Percentiles rank a stretch among this genome's conserved stretches.
phyloP scores from a whole-genome alignment of 1,140 invertebrate species.

The Drosophila burlai region DNA sequence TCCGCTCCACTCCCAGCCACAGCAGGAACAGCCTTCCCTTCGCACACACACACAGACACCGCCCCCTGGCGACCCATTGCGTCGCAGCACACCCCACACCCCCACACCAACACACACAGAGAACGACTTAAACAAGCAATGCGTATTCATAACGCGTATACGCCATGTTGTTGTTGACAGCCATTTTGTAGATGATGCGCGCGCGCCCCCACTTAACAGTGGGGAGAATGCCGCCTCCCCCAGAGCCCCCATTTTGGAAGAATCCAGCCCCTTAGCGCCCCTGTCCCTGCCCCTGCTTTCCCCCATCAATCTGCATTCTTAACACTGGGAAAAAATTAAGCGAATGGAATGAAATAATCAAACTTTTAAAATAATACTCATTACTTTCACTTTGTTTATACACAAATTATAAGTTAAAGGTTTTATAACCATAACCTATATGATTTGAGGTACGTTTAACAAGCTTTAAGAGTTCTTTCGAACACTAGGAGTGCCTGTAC shows the following conservation, averaged over 20 bases:
- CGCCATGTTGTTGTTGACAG: constrained; percentile 82
- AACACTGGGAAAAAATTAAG: neutral
- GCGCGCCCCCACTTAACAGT: constrained; percentile 59
- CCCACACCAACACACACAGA: constrained; percentile 5
- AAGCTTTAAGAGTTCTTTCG: too few relatives aligned
- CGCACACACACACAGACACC: constrained; percentile 4
- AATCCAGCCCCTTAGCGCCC: neutral
- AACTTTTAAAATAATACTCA: neutral
- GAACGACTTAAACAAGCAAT: constrained; percentile 71
- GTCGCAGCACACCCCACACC: neutral
- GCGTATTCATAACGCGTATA: constrained; percentile 82
- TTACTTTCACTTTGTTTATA: neutral
- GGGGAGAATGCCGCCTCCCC: constrained; percentile 9
- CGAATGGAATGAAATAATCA: neutral
- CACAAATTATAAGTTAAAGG: neutral
- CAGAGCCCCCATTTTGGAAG: neutral
- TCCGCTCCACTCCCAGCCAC: neutral
- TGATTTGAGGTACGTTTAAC: too few relatives aligned
- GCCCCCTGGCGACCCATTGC: constrained; percentile 11
- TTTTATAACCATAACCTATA: neutral
- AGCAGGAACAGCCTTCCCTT: neutral
- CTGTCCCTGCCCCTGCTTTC: neutral
- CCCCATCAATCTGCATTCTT: constrained; percentile 17
- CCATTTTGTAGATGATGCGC: constrained; percentile 81
- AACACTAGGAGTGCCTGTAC: too few relatives aligned